phyloP scores from a whole-genome alignment of 2,888 invertebrate species.

The Pedicia rivosa region DNA sequence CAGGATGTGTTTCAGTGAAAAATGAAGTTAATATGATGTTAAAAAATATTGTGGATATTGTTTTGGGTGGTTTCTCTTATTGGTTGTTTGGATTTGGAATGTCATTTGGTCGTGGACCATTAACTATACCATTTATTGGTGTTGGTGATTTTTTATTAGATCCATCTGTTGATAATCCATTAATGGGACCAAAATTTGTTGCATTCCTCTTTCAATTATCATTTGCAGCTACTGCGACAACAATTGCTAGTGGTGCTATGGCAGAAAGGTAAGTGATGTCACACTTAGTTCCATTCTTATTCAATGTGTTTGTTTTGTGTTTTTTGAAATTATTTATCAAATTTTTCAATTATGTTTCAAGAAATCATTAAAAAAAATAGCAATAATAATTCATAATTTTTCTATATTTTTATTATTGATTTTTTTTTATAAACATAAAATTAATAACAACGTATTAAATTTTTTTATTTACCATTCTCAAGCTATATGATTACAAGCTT shows the following conservation, averaged over 20 bases:
- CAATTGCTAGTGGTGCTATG: slow-evolving; percentile 89
- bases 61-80: slow-evolving; percentile 74
- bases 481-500: too few species aligned
- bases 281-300: too few species aligned
- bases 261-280: slow-evolving; percentile 66
- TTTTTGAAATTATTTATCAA: too few species aligned
- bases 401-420: too few species aligned
- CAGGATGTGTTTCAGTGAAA: slow-evolving; percentile 81
- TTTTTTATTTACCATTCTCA: too few species aligned
- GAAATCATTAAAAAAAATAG: too few species aligned
- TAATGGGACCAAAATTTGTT: slow-evolving; percentile 75
- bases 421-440: too few species aligned
- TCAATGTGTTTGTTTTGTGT: too few species aligned
- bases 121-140: slow-evolving; percentile 66
- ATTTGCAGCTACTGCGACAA: slow-evolving; percentile 73
- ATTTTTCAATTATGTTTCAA: too few species aligned
- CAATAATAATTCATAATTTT: too few species aligned
- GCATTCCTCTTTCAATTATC: slow-evolving; percentile 83
- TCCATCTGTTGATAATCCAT: slow-evolving; percentile 50
- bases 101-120: slow-evolving; percentile 62
- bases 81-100: slow-evolving; percentile 92
- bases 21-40: slow-evolving; percentile 97
- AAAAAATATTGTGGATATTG: slow-evolving; percentile 89
- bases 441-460: too few species aligned
- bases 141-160: slow-evolving; percentile 72